phyloP scores from a whole-genome alignment of 2,113 vertebrate species.

The Entelurus aequoreus region DNA sequence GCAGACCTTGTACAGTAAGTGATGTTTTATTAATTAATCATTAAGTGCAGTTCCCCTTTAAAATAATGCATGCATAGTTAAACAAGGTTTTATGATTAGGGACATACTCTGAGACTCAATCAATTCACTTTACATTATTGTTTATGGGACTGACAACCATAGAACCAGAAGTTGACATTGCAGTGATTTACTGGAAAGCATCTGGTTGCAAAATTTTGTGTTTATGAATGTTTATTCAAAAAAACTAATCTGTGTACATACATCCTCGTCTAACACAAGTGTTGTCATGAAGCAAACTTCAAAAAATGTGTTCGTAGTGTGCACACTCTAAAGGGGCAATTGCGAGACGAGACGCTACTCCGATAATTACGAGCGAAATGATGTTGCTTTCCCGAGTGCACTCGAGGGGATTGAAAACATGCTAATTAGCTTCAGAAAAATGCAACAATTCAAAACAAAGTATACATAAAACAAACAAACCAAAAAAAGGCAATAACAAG shows the following conservation, averaged over 20 bases:
- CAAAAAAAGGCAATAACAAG: background rate
- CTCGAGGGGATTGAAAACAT: constrained; percentile 15
- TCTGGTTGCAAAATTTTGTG: background rate
- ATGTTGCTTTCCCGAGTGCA: constrained; percentile 22
- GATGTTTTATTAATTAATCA: too few relatives aligned
- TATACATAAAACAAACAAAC: constrained; percentile 7
- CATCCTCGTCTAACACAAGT: background rate
- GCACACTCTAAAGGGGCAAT: constrained; percentile 12
- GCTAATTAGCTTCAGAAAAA: constrained; percentile 12
- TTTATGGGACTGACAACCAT: too few relatives aligned
- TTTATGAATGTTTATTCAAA: background rate
- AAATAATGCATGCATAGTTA: too few relatives aligned
- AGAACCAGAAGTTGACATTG: too few relatives aligned
- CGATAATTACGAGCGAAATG: constrained; percentile 20
- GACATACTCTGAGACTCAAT: too few relatives aligned
- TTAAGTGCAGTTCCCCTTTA: too few relatives aligned
- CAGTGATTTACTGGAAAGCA: too few relatives aligned
- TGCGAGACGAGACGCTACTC: constrained; percentile 22
- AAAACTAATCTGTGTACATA: background rate
- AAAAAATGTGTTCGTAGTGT: background rate
- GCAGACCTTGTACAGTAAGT: too few relatives aligned
- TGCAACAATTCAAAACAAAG: background rate
- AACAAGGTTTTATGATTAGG: too few relatives aligned
- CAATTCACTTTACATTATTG: too few relatives aligned
- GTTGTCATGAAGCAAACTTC: constrained; percentile 3